Evolutionary conservation across 1,140 invertebrate species (phyloP), one percentile per base, ranked within the genome.

Genomic region (Triops cancriformis): DNA sequence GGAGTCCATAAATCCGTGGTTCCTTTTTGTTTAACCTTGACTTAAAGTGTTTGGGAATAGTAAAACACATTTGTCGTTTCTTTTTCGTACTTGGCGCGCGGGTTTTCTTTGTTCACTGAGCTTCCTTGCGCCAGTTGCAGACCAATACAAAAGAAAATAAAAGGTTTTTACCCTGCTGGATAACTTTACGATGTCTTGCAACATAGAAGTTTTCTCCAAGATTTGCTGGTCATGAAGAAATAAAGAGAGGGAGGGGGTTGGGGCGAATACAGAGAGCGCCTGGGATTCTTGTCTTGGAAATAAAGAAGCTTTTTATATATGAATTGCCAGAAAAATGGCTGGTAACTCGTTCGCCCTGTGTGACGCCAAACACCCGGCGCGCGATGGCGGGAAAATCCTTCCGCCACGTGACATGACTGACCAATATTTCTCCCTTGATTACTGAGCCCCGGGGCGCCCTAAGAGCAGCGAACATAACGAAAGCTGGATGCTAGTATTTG

Each of bases 351-450:
- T 23, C 51, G 51, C 51, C 14, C 18, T 64, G 51, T 64, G 51
- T 64, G 51, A 10, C 51, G 14, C 51, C 51, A 18, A 64, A 64
- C 51, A 64, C 51, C 51, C 51, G 51, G 51, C 51, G 51, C 14
- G 51, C 51, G 18, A 64, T 64, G 51, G 51, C 51, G 51, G 51
- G 51, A 64, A 64, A 64, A 64, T 3, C 51, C 51, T 64, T 64
- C 51, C 51, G 18, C 51, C 51, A 64, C 51, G 51, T 64, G 51
- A 64, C 51, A 64, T 23, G 51, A 64, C 51, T 64, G 51, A 64
- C 51, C 14, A 2, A 64, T 64, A 64, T 64, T n/a, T 23, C 51
- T 64, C 51, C 51, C 51, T 64, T 64, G 51, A 64, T 64, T 64
- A 64, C 51, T n/a, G 51, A 64, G 18, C 51, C 51, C n/a, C 7